Evolutionary conservation across 2,797 vertebrate species (phyloP), one percentile per base, ranked within the genome.

Genomic region (Pachyuromys duprasi): DNA sequence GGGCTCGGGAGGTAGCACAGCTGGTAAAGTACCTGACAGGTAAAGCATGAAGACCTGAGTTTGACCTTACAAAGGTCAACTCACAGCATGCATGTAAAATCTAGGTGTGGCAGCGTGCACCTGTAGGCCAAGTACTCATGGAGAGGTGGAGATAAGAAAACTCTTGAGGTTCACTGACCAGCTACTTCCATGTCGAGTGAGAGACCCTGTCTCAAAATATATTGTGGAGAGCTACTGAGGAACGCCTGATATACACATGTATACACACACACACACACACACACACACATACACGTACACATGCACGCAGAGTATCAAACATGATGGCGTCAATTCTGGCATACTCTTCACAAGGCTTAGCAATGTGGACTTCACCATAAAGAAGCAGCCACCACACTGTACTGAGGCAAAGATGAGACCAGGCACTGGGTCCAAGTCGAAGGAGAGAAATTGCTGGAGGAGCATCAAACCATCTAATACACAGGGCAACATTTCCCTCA

Each of bases 381-480:
- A 20, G 49, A 28, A 60, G 49, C 14, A 33, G 11, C 13, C 60
- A 28, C 17, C n/a, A 7, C 0, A 53, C 53, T 63, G 28, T n/a
- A n/a, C 55, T 74, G 39, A 78, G 80, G 24, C 36, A 24, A 15
- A 24, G 14, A n/a, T 6, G n/a, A 36, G 33, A 24, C 39, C 7
- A 33, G 11, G 2, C 65, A 39, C 62, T 6, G 55, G 83, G 42
- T 75, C 87, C 28, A 13, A 45, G 9, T 4, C 7, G 45, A 31
- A 78, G 36, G 22, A 53, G 36, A 72, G 70, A 53, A 49, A 9
- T 5, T 45, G 39, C n/a, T 4, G 0, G 26, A 83, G 63, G n/a
- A n/a, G 39, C 42, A 7, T 1, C 0, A 3, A 22, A 36, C 31
- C 8, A 0, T 31, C 26, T 24, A 57, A 2, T 20, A 0, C 0